phyloP scores from a whole-genome alignment of 2,888 invertebrate species.

The Bruchidius siliquastri region DNA sequence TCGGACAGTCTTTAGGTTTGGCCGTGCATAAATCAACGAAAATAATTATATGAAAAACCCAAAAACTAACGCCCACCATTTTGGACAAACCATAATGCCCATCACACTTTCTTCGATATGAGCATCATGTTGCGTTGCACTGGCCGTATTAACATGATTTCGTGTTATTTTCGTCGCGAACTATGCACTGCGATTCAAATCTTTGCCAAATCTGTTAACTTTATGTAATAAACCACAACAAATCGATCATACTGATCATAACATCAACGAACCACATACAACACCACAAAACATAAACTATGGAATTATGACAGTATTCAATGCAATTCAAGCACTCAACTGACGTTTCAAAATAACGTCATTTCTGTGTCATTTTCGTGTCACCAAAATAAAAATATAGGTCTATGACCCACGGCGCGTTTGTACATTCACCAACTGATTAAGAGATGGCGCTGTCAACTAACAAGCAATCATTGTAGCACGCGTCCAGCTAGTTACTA shows the following conservation, averaged over 20 bases:
- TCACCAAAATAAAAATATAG: too few species aligned
- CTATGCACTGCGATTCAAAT: neutral
- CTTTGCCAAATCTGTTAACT: neutral
- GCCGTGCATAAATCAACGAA: slow-evolving; percentile 25
- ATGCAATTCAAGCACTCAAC: too few species aligned
- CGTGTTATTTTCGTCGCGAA: neutral
- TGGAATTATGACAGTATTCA: too few species aligned
- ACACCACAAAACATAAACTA: too few species aligned
- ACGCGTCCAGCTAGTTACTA: too few species aligned
- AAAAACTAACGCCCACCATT: slow-evolving; percentile 49
- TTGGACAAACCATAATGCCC: slow-evolving; percentile 43
- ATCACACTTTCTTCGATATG: slow-evolving; percentile 31
- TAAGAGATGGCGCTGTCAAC: too few species aligned
- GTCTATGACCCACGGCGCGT: too few species aligned
- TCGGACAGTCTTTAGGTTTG: slow-evolving; percentile 55
- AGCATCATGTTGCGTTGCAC: neutral
- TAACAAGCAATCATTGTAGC: too few species aligned
- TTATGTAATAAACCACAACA: neutral
- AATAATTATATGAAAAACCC: slow-evolving; percentile 29
- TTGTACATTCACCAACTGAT: too few species aligned
- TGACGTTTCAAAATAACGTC: too few species aligned
- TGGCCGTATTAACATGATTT: neutral
- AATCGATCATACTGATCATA: neutral
- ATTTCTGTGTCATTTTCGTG: too few species aligned
- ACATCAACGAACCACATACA: neutral